phyloP scores from a whole-genome alignment of 2,113 vertebrate species.

The Lophochroa leadbeateri region DNA sequence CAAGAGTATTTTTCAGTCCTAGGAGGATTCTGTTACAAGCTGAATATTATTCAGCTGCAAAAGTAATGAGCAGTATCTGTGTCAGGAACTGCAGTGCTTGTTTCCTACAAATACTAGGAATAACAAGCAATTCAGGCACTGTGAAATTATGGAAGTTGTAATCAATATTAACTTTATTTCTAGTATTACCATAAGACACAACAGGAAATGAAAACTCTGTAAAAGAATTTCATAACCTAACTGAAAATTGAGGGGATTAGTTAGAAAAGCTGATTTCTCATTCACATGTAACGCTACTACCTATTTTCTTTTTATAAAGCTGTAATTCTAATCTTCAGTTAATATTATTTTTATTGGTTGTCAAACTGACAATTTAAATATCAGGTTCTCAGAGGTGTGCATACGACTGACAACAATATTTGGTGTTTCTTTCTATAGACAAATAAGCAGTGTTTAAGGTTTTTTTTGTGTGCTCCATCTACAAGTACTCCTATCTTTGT shows the following conservation, averaged over 20 bases:
- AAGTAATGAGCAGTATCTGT: constrained; percentile 35
- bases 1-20: constrained; percentile 41
- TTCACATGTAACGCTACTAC: background rate
- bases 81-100: constrained; percentile 15
- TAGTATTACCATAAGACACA: background rate
- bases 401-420: background rate
- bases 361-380: background rate
- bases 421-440: background rate
- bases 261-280: background rate
- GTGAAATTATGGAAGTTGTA: background rate
- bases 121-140: background rate
- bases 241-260: background rate
- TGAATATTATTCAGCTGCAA: constrained; percentile 51
- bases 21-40: constrained; percentile 56
- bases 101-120: constrained; percentile 24
- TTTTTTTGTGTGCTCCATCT: background rate
- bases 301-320: background rate
- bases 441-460: background rate
- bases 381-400: background rate
- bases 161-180: constrained; percentile 30
- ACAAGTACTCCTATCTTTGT: constrained; percentile 1
- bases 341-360: background rate
- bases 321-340: background rate
- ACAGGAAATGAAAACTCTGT: background rate
- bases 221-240: background rate